phyloP scores from a whole-genome alignment of 92 coral and sea anemone genomes.

The Porites evermanni region DNA sequence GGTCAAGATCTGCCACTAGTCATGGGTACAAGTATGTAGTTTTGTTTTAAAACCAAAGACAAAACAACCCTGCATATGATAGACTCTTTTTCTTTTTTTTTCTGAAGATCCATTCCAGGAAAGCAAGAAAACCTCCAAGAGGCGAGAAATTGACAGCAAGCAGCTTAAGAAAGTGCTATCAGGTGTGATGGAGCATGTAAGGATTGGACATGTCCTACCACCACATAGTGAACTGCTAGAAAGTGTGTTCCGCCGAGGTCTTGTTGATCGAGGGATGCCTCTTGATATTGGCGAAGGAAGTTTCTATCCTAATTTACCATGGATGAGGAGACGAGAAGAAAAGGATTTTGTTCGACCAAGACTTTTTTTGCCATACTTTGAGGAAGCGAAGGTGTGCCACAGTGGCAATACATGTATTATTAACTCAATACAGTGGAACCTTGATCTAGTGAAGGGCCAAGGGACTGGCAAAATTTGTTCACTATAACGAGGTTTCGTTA shows the following conservation, averaged over 20 bases:
- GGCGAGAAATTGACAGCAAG: slow-evolving; percentile 81
- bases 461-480: too few species aligned
- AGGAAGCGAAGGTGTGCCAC: slow-evolving; percentile 87
- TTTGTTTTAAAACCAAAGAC: too few species aligned
- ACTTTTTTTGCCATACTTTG: slow-evolving; percentile 83
- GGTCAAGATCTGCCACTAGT: too few species aligned
- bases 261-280: slow-evolving; percentile 91
- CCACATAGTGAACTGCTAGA: slow-evolving; percentile 81
- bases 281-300: slow-evolving; percentile 95
- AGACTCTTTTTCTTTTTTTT: neutral
- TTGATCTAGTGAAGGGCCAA: too few species aligned
- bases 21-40: too few species aligned
- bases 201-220: slow-evolving; percentile 91
- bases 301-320: slow-evolving; percentile 88
- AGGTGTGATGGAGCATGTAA: slow-evolving; percentile 85
- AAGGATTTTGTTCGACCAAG: slow-evolving; percentile 93
- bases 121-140: slow-evolving; percentile 79
- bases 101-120: slow-evolving; percentile 44
- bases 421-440: too few species aligned
- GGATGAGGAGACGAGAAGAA: slow-evolving; percentile 91
- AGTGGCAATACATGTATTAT: neutral
- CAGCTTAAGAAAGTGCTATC: slow-evolving; percentile 79
- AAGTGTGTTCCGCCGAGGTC: slow-evolving; percentile 83
- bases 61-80: neutral
- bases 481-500: too few species aligned